These are phyloP conservation scores for Hoplodrina ambigua DNA, from an alignment of 2,888 invertebrate genomes.

Conservation along the genomic window DNA sequence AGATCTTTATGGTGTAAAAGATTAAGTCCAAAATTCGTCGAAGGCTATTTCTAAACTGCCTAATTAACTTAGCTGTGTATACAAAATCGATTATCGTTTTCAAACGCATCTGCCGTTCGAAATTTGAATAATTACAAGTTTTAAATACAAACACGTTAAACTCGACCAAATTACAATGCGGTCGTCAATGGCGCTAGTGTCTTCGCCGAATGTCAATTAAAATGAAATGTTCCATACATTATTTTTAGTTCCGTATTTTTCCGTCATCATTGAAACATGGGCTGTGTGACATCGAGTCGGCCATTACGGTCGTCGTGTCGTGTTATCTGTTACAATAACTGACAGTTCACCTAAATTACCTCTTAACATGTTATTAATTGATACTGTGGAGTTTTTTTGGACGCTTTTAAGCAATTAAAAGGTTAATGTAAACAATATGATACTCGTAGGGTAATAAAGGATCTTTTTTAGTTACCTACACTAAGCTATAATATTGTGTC, in stretches of 20 bases:
- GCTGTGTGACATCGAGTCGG: slow-evolving; percentile 72
- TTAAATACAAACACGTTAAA: slow-evolving; percentile 73
- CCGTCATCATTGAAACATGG: slow-evolving; percentile 57
- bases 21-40: slow-evolving; percentile 15
- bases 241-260: slow-evolving; percentile 52
- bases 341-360: slow-evolving; percentile 82
- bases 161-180: slow-evolving; percentile 37
- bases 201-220: slow-evolving; percentile 26
- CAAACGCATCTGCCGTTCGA: slow-evolving; percentile 86
- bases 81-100: slow-evolving; percentile 70
- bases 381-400: slow-evolving; percentile 66
- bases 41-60: slow-evolving; percentile 41
- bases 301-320: slow-evolving; percentile 74
- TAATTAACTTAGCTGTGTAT: slow-evolving; percentile 51
- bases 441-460: slow-evolving; percentile 54
- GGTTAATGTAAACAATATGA: slow-evolving; percentile 66
- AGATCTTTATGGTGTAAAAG: background rate
- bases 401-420: slow-evolving; percentile 64
- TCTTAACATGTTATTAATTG: slow-evolving; percentile 80
- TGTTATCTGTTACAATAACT: slow-evolving; percentile 79
- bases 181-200: slow-evolving; percentile 52
- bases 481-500: slow-evolving; percentile 6
- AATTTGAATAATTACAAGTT: slow-evolving; percentile 87
- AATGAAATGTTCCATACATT: slow-evolving; percentile 18
- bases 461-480: slow-evolving; percentile 52